These are phyloP conservation scores for Ochlodes sylvanus DNA, from an alignment of 2,888 invertebrate species.

Conservation along the genomic window DNA sequence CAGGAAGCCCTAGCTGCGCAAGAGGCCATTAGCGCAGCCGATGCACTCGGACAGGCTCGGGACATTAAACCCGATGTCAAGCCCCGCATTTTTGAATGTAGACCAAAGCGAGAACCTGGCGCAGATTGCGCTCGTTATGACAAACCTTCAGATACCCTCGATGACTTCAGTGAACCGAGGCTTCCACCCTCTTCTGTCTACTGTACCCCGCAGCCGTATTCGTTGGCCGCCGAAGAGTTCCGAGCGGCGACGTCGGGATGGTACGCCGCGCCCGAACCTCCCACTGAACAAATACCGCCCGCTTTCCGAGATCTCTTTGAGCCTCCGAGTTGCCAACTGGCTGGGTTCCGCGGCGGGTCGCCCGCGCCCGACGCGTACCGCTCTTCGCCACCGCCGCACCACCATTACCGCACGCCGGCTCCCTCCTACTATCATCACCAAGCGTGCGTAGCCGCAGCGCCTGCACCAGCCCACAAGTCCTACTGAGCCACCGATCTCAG, in stretches of 20 bases:
- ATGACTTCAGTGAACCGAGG: slow-evolving; percentile 81
- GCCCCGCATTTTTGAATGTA: slow-evolving; percentile 87
- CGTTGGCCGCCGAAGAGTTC: slow-evolving; percentile 84
- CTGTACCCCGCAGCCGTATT: slow-evolving; percentile 79
- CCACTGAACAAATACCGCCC: slow-evolving; percentile 74
- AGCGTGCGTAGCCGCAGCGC: slow-evolving; percentile 84
- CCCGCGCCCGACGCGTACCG: slow-evolving; percentile 73
- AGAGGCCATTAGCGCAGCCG: slow-evolving; percentile 71
- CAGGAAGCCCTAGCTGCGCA: slow-evolving; percentile 80
- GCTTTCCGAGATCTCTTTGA: slow-evolving; percentile 80
- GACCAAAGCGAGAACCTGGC: slow-evolving; percentile 89
- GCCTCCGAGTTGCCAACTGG: slow-evolving; percentile 80
- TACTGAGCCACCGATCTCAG: slow-evolving; percentile 76
- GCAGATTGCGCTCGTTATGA: slow-evolving; percentile 84
- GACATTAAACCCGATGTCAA: slow-evolving; percentile 87
- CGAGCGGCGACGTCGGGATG: slow-evolving; percentile 78
- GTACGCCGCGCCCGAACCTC: slow-evolving; percentile 84
- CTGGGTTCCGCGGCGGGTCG: slow-evolving; percentile 79
- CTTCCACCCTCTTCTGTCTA: slow-evolving; percentile 85
- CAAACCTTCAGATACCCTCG: slow-evolving; percentile 71
- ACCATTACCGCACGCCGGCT: slow-evolving; percentile 78
- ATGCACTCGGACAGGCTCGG: slow-evolving; percentile 73
- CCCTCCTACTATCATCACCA: slow-evolving; percentile 85
- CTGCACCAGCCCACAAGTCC: slow-evolving; percentile 79
- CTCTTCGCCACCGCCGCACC: slow-evolving; percentile 75